A percentile compares a stretch with the other conserved stretches of the same genome.
Evolutionary conservation across 1,140 invertebrate species (phyloP).

Genomic region (Caenorhabditis brenneri): DNA sequence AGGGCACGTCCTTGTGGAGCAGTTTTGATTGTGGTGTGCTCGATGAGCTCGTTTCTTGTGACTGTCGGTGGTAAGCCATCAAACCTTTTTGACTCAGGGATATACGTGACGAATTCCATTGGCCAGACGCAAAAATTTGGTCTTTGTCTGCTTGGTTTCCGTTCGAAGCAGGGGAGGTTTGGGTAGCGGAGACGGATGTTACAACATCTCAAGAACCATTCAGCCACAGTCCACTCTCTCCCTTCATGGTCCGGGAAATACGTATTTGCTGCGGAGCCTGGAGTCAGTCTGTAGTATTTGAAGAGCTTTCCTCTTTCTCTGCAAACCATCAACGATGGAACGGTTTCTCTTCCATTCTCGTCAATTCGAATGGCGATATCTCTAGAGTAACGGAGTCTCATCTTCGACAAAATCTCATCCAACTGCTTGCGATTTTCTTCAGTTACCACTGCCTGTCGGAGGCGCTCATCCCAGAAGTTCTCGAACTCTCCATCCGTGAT

Average conservation of each 20-base stretch:
- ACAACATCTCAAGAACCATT: not conserved
- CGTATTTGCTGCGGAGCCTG: not conserved
- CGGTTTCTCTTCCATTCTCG: not conserved
- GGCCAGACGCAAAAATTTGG: not conserved
- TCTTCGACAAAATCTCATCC: not conserved
- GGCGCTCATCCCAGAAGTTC: not conserved
- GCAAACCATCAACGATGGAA: too few relatives aligned
- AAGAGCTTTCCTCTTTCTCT: not conserved
- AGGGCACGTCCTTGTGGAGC: not conserved
- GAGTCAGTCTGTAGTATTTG: not conserved
- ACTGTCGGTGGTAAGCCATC: not conserved
- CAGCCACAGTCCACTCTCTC: not conserved
- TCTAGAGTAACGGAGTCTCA: not conserved
- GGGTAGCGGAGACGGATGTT: not conserved
- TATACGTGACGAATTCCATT: not conserved
- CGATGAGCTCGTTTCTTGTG: not conserved
- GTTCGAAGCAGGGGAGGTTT: slow-evolving; percentile 2
- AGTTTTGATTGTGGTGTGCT: not conserved
- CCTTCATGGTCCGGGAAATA: not conserved
- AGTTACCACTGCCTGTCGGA: not conserved
- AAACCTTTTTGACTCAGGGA: not conserved
- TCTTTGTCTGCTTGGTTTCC: not conserved
- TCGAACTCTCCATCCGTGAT: not conserved
- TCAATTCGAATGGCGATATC: not conserved
- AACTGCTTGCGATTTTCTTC: not conserved